Percentiles rank a stretch among this genome's conserved stretches.
phyloP scores from a whole-genome alignment of 2,888 invertebrate species.

The Pandemis heparana region DNA sequence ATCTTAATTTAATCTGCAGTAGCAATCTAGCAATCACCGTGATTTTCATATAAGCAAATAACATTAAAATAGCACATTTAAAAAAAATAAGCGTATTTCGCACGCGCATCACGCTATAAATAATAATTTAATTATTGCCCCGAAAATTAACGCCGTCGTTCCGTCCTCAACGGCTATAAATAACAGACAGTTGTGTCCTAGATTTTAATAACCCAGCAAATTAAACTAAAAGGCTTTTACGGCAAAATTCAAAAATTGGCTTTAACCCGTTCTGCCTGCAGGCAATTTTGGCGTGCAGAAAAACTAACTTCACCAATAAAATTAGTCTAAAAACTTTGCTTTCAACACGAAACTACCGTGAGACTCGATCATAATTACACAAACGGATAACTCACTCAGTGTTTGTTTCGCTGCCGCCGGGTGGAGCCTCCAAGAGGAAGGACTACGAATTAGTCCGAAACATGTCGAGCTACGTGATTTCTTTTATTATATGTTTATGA shows the following conservation, averaged over 20 bases:
- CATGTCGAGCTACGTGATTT: no score
- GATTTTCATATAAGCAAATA: not conserved
- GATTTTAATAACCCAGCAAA: constrained; percentile 6
- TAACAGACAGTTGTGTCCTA: constrained; percentile 5
- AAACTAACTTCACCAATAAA: not conserved
- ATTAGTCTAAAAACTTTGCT: not conserved
- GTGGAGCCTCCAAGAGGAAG: no score
- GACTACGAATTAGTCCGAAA: no score
- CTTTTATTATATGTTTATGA: not conserved
- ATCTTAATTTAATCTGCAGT: no score
- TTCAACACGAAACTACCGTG: no score
- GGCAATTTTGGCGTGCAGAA: not conserved
- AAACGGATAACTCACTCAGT: no score
- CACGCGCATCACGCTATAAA: constrained; percentile 9
- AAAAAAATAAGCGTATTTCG: not conserved
- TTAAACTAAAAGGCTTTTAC: constrained; percentile 13
- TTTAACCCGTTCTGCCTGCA: not conserved
- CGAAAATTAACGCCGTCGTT: constrained; percentile 12
- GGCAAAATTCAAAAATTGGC: not conserved
- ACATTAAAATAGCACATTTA: not conserved
- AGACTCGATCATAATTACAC: no score
- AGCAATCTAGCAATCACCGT: not conserved
- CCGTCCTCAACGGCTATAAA: not conserved
- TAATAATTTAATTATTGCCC: constrained; percentile 29
- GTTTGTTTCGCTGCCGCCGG: no score